These are phyloP conservation scores for Asarcornis scutulata DNA, from an alignment of 2,113 vertebrate species.

Conservation along the genomic window DNA sequence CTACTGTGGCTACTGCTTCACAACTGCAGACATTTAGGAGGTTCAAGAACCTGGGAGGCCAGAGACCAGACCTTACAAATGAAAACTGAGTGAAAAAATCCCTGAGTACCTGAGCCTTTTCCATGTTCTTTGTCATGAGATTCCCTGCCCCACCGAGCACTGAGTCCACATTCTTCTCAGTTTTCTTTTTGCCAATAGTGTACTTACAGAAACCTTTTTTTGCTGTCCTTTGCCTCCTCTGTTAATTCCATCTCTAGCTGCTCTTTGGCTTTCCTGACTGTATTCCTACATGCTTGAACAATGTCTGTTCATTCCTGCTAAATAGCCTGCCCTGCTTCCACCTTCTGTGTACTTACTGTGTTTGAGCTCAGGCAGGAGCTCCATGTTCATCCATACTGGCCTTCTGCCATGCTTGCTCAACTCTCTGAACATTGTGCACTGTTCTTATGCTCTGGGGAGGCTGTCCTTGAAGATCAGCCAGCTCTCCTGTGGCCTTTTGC, in stretches of 20 bases:
- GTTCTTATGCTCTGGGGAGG: constrained; percentile 36
- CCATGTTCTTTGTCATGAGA: not conserved
- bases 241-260: not conserved
- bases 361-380: constrained; percentile 33
- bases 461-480: constrained; percentile 62
- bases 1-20: not conserved
- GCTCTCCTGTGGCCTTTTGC: constrained; percentile 50
- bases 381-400: constrained; percentile 46
- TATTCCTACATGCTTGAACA: not conserved
- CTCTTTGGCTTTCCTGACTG: not conserved
- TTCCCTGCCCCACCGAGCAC: not conserved
- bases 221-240: not conserved
- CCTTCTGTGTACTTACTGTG: constrained; percentile 23
- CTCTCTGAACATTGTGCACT: constrained; percentile 28
- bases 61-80: not conserved
- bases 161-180: not conserved
- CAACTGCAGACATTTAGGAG: not conserved
- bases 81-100: not conserved
- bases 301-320: not conserved
- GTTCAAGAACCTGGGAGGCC: not conserved
- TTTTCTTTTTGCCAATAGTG: not conserved
- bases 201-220: not conserved
- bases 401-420: constrained; percentile 36
- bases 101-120: not conserved
- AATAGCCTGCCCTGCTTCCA: constrained; percentile 27